Conservation (phyloP, 2,797 vertebrate species). For the Tenualosa thibaudeaui region DNA sequence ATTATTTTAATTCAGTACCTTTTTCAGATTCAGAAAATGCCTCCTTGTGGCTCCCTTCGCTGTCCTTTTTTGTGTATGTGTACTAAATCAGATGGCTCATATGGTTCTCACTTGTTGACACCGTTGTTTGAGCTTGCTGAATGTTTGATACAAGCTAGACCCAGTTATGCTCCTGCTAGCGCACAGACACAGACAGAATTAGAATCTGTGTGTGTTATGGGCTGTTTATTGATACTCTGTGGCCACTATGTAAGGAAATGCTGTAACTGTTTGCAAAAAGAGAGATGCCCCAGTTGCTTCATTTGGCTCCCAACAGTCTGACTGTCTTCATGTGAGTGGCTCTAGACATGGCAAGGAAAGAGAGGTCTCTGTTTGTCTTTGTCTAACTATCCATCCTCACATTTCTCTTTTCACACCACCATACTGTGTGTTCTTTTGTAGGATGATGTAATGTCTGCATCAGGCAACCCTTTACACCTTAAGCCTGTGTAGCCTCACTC, state of each 20-base stretch:
- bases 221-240: fast-evolving
- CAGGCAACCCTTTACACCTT: background rate
- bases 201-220: background rate
- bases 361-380: background rate
- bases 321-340: background rate
- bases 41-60: too few species aligned
- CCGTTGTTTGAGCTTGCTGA: too few species aligned
- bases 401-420: too few species aligned
- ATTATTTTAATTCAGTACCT: too few species aligned
- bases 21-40: too few species aligned
- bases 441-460: background rate
- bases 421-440: background rate
- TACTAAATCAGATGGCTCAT: too few species aligned
- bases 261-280: background rate
- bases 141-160: too few species aligned
- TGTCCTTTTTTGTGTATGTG: too few species aligned
- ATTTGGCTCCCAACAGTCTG: background rate
- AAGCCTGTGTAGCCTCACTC: too few species aligned
- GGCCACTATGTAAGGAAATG: conserved; percentile 28
- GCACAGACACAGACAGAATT: too few species aligned
- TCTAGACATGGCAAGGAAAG: background rate
- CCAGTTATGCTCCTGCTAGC: too few species aligned
- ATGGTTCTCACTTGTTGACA: too few species aligned
- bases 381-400: background rate
- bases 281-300: background rate